Percentiles rank a stretch among this genome's conserved stretches.
These are phyloP conservation scores for Alces alces DNA, from an alignment of 2,113 vertebrate species.

Conservation along the genomic window DNA sequence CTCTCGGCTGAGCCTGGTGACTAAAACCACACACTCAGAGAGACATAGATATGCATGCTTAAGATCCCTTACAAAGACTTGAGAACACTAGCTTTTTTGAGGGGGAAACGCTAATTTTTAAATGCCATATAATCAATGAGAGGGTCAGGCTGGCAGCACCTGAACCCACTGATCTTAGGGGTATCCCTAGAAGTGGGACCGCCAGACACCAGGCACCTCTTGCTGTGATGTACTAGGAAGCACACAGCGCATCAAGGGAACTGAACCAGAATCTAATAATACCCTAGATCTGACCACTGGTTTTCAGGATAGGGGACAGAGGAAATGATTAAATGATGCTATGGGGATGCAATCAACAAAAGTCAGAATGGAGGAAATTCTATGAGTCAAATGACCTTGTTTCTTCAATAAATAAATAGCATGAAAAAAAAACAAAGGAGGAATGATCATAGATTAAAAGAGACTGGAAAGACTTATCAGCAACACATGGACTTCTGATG, in stretches of 20 bases:
- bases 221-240: background rate
- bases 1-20: background rate
- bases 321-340: background rate
- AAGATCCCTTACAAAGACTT: background rate
- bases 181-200: background rate
- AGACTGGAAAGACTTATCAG: background rate
- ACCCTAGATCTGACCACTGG: background rate
- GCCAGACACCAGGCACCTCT: background rate
- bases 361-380: background rate
- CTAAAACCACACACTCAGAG: background rate
- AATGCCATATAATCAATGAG: background rate
- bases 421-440: background rate
- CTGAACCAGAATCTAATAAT: background rate
- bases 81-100: background rate
- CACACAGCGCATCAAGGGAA: background rate
- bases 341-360: background rate
- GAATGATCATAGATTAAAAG: background rate
- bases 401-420: background rate
- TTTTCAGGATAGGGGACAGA: background rate
- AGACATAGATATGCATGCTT: background rate
- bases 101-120: background rate
- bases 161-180: background rate
- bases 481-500: background rate
- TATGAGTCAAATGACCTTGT: background rate
- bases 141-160: background rate